Conservation (phyloP, 2,797 vertebrate species). For the Enteromius viviparus region DNA sequence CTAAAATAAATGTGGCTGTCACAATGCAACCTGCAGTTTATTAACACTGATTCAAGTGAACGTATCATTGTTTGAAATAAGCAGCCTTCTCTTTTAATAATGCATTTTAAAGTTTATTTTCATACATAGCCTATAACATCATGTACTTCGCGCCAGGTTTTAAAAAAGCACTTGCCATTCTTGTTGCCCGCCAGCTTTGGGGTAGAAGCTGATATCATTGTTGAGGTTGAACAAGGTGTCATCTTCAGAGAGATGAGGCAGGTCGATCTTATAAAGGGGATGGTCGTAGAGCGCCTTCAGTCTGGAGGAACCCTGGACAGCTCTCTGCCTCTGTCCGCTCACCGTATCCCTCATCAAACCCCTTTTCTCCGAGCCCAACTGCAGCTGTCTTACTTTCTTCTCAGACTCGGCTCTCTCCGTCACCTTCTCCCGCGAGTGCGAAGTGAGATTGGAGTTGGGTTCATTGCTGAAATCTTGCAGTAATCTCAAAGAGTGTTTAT, state of each 20-base stretch:
- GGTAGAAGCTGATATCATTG: conserved; percentile 89
- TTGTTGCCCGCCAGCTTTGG: conserved; percentile 82
- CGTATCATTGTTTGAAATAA: not conserved
- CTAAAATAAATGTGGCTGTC: not conserved
- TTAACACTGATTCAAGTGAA: not conserved
- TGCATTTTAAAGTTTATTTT: not conserved
- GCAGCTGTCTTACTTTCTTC: conserved; percentile 59
- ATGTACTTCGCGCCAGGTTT: not conserved
- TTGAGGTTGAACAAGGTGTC: conserved; percentile 94
- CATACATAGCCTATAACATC: too few relatives aligned
- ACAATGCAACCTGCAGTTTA: not conserved
- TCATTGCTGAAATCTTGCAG: conserved; percentile 95
- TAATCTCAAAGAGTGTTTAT: conserved; percentile 92
- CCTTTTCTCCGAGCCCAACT: conserved; percentile 67
- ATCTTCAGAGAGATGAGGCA: conserved; percentile 82
- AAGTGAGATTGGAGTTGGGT: conserved; percentile 88
- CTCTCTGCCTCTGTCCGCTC: conserved; percentile 56
- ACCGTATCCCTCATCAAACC: conserved; percentile 71
- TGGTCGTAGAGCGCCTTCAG: conserved; percentile 85
- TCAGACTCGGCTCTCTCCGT: conserved; percentile 66
- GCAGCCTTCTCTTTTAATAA: not conserved
- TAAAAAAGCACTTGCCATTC: conserved; percentile 85
- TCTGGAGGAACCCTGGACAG: conserved; percentile 66
- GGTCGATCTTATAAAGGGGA: conserved; percentile 81
- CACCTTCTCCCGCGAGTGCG: conserved; percentile 85